Percentiles rank a stretch among this genome's conserved stretches.
Evolutionary conservation across 30 jellyfish, hydroid and myxozoan genomes (phyloP).

Genomic region (Morbakka virulenta): DNA sequence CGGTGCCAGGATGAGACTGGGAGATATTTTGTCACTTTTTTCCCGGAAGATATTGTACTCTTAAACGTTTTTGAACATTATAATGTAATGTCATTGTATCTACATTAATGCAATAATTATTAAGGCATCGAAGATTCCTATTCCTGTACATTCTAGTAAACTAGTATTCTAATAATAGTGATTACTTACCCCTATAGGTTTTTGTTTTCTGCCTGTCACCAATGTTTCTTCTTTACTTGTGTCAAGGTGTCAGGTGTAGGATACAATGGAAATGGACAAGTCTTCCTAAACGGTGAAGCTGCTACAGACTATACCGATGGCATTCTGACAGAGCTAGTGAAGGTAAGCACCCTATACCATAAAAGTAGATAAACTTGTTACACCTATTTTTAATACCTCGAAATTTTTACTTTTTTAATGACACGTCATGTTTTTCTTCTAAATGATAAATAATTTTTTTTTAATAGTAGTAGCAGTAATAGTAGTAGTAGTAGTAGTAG

Average conservation of each 20-base stretch:
- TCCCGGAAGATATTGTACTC: too few species aligned
- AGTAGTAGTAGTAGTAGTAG: too few species aligned
- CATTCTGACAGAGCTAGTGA: slow-evolving; percentile 72
- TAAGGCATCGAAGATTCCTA: too few species aligned
- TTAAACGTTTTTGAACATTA: too few species aligned
- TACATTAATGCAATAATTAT: too few species aligned
- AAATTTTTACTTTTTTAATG: background rate
- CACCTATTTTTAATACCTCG: background rate
- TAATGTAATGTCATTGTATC: too few species aligned
- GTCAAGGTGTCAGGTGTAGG: slow-evolving; percentile 88
- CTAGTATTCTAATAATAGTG: background rate
- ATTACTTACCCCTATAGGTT: background rate
- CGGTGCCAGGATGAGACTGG: too few species aligned
- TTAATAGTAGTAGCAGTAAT: too few species aligned
- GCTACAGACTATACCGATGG: slow-evolving; percentile 74
- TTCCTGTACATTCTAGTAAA: too few species aligned
- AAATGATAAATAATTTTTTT: too few species aligned
- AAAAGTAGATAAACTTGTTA: background rate
- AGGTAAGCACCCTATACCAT: slow-evolving; percentile 35
- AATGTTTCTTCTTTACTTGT: too few species aligned
- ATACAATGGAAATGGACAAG: slow-evolving; percentile 91
- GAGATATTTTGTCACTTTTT: too few species aligned
- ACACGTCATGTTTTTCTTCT: background rate
- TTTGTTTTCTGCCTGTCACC: background rate
- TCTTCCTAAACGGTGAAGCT: slow-evolving; percentile 58